These are phyloP conservation scores for Etheostoma nigrum DNA, from an alignment of 2,797 vertebrate species.

Conservation along the genomic window DNA sequence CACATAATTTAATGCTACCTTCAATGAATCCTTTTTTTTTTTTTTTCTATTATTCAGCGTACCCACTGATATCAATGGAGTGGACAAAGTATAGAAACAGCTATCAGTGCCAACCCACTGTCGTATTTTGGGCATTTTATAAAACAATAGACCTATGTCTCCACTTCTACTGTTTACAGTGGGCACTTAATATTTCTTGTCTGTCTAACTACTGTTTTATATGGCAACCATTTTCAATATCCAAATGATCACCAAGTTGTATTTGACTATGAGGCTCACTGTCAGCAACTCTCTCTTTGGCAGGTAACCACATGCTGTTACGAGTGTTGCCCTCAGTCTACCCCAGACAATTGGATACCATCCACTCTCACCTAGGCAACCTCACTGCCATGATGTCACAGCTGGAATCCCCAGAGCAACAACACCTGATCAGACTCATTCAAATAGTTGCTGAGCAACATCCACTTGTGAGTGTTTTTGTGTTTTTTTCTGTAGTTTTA, in stretches of 20 bases:
- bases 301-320: conserved; percentile 93
- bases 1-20: neutral
- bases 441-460: conserved; percentile 89
- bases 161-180: neutral
- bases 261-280: neutral
- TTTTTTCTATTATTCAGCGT: neutral
- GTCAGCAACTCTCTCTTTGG: neutral
- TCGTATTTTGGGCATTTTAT: neutral
- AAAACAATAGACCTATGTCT: neutral
- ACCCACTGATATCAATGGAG: neutral
- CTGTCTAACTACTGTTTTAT: neutral
- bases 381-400: conserved; percentile 87
- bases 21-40: neutral
- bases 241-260: neutral
- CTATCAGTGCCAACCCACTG: neutral
- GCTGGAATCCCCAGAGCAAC: conserved; percentile 88
- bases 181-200: neutral
- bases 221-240: neutral
- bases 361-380: conserved; percentile 84
- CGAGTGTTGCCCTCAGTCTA: conserved; percentile 93
- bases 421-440: conserved; percentile 91
- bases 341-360: conserved; percentile 85
- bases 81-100: neutral
- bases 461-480: conserved; percentile 83
- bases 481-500: neutral